These are phyloP conservation scores for Phoenicopterus ruber DNA, from an alignment of 2,113 vertebrate species.

Conservation along the genomic window DNA sequence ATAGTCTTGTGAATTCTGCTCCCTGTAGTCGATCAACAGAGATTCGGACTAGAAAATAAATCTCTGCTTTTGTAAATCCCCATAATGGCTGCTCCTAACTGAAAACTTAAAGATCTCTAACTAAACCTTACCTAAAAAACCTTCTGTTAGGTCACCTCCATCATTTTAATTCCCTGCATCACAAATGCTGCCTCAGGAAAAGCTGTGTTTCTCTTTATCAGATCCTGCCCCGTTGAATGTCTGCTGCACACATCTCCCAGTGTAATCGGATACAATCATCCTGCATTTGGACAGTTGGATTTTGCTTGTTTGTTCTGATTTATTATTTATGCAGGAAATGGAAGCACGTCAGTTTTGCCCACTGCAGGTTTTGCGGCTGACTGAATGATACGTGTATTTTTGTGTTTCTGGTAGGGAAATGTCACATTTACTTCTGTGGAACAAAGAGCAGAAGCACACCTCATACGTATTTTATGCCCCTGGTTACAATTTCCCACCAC, in stretches of 20 bases:
- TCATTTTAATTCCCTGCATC: neutral
- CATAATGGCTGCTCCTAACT: neutral
- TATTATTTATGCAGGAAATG: neutral
- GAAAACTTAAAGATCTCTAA: neutral
- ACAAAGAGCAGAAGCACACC: neutral
- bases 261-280: neutral
- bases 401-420: neutral
- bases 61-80: neutral
- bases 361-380: neutral
- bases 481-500: neutral
- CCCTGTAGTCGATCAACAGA: neutral
- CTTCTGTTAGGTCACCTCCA: neutral
- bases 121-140: neutral
- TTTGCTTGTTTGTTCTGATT: neutral
- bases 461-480: neutral
- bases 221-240: fast-evolving
- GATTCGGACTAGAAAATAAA: neutral
- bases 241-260: neutral
- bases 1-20: neutral
- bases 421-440: neutral
- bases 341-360: neutral
- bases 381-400: fast-evolving
- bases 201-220: neutral
- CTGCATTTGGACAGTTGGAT: too few relatives aligned
- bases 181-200: neutral